Percentiles rank a stretch among this genome's conserved stretches.
Evolutionary conservation across 1,140 invertebrate species (phyloP).

Genomic region (Kradibia gibbosae): DNA sequence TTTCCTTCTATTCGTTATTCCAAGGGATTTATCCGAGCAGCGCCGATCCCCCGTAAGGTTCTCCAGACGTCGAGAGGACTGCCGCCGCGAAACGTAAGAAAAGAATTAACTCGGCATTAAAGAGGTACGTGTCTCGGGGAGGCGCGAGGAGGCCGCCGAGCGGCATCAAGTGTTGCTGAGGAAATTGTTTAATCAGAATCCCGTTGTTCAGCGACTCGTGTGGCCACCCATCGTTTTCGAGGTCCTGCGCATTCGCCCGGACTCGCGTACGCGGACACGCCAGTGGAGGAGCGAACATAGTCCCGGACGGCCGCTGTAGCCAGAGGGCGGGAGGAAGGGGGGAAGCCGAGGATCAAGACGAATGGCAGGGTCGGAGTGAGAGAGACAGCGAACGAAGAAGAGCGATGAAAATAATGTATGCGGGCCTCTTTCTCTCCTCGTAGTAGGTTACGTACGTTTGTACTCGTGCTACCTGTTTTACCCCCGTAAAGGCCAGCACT

Average conservation of each 20-base stretch:
- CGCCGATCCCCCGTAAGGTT: too few relatives aligned
- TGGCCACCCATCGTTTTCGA: conserved; percentile 47
- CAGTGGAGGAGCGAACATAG: neutral
- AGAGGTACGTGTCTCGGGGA: neutral
- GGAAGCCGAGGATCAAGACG: neutral
- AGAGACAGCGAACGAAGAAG: neutral
- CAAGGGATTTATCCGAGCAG: neutral
- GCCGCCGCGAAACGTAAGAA: too few relatives aligned
- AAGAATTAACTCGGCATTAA: neutral
- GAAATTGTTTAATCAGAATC: conserved; percentile 48
- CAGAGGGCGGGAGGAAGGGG: neutral
- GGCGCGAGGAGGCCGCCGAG: neutral
- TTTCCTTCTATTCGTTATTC: neutral
- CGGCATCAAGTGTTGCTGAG: conserved; percentile 20
- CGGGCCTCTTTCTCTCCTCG: conserved; percentile 40
- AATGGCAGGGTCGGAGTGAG: neutral
- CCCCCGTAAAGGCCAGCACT: conserved; percentile 57
- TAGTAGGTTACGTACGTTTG: conserved; percentile 48
- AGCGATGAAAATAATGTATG: conserved; percentile 45
- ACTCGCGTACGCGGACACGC: neutral
- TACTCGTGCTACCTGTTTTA: conserved; percentile 63
- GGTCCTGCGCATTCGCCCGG: neutral
- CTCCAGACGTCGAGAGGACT: too few relatives aligned
- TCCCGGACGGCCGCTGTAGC: neutral
- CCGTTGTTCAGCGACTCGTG: conserved; percentile 23